Percentiles rank a stretch among this genome's conserved stretches.
Evolutionary conservation across 2,888 invertebrate species (phyloP).

Genomic region (Prenolepis imparis): DNA sequence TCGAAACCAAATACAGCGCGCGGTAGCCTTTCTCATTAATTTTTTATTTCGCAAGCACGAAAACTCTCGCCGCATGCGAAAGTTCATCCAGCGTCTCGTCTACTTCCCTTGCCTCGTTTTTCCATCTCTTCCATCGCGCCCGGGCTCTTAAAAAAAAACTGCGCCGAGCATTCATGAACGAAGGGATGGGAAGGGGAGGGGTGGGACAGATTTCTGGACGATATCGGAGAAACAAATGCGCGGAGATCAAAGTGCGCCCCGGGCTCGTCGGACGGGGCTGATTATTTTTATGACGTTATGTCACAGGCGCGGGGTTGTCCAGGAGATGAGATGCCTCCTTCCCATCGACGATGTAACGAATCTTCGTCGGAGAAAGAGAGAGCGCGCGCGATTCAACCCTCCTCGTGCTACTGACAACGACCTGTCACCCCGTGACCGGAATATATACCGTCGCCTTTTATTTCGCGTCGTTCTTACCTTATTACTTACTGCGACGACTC

Average conservation of each 20-base stretch:
- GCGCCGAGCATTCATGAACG: conserved; percentile 59
- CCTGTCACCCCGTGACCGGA: conserved; percentile 84
- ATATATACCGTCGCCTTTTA: conserved; percentile 78
- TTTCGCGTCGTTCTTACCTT: conserved; percentile 70
- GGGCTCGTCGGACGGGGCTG: conserved; percentile 84
- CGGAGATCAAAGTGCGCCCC: conserved; percentile 84
- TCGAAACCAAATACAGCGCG: conserved; percentile 66
- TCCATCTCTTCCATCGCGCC: conserved; percentile 43
- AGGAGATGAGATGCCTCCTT: conserved; percentile 80
- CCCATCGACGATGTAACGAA: conserved; percentile 63
- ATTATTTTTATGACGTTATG: conserved; percentile 86
- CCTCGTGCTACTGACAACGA: conserved; percentile 69
- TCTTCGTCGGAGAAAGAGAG: conserved; percentile 64
- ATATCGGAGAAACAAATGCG: conserved; percentile 82
- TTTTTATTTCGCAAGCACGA: conserved; percentile 84
- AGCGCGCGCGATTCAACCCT: conserved; percentile 61
- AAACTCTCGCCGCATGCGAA: conserved; percentile 80
- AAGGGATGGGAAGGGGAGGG: too few relatives aligned
- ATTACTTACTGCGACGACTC: conserved; percentile 65
- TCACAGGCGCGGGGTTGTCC: conserved; percentile 73
- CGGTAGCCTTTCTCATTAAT: conserved; percentile 83
- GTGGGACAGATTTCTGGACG: conserved; percentile 59
- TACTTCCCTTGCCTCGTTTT: conserved; percentile 58
- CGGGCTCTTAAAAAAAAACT: conserved; percentile 58
- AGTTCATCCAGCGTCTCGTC: conserved; percentile 74